A percentile compares a stretch with the other conserved stretches of the same genome.
phyloP scores from a whole-genome alignment of 2,113 vertebrate genomes.

The Vulpes ferrilata region DNA sequence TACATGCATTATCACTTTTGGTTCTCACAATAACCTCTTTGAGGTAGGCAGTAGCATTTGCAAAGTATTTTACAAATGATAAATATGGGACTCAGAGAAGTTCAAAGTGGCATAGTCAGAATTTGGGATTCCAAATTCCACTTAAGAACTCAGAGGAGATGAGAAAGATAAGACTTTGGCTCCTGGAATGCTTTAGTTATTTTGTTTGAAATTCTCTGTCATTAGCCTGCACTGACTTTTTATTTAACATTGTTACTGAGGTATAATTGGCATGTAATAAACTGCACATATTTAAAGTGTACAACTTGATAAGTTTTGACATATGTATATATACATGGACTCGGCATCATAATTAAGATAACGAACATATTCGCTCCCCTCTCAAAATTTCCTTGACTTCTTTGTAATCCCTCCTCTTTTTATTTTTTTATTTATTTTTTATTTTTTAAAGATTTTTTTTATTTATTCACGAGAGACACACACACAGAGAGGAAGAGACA shows the following conservation, averaged over 20 bases:
- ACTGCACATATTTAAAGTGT: neutral
- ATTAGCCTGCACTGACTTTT: neutral
- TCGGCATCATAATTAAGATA: slow-evolving; percentile 34
- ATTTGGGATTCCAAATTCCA: neutral
- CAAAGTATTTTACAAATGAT: neutral
- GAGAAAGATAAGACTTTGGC: neutral
- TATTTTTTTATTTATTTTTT: no score
- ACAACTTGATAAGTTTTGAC: slow-evolving; percentile 36
- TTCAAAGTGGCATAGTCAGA: neutral
- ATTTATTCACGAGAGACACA: no score
- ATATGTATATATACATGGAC: slow-evolving; percentile 5
- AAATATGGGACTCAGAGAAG: neutral
- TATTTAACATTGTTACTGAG: slow-evolving; percentile 23
- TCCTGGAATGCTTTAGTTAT: neutral
- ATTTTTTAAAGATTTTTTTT: no score
- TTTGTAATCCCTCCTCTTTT: neutral
- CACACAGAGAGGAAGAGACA: no score
- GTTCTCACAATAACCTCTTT: neutral
- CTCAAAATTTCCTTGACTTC: neutral
- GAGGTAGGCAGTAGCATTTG: neutral
- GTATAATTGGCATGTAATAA: neutral
- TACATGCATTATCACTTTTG: accelerated
- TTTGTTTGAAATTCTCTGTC: slow-evolving; percentile 51
- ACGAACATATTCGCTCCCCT: neutral
- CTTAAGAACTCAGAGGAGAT: neutral